phyloP scores from a whole-genome alignment of 2,888 invertebrate species.

The Tenthredo mesomela region DNA sequence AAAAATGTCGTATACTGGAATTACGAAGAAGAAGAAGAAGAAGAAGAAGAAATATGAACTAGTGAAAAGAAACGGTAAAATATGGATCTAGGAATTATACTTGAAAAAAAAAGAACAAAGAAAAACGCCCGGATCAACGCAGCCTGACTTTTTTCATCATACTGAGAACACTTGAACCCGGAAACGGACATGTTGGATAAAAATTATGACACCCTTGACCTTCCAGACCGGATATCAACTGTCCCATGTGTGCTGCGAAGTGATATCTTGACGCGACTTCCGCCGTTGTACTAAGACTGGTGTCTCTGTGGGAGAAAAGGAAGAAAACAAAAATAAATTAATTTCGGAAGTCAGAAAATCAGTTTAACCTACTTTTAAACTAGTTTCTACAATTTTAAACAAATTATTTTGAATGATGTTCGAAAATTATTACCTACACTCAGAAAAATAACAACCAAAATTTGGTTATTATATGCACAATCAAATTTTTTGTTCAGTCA shows the following conservation, averaged over 20 bases:
- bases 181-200: slow-evolving; percentile 84
- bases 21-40: not conserved
- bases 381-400: not conserved
- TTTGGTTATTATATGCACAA: too few relatives aligned
- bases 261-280: slow-evolving; percentile 84
- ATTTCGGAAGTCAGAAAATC: not conserved
- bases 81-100: not conserved
- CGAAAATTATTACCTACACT: not conserved
- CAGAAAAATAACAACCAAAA: too few relatives aligned
- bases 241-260: slow-evolving; percentile 86
- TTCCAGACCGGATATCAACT: slow-evolving; percentile 83
- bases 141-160: slow-evolving; percentile 83
- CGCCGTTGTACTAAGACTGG: slow-evolving; percentile 82
- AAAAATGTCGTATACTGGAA: not conserved
- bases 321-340: not conserved
- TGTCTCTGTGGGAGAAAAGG: slow-evolving; percentile 78
- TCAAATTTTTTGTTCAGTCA: too few relatives aligned
- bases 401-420: not conserved
- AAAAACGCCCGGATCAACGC: slow-evolving; percentile 60
- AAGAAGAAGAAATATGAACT: not conserved
- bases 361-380: too few relatives aligned
- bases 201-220: slow-evolving; percentile 85
- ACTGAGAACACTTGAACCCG: slow-evolving; percentile 82
- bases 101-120: not conserved
- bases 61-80: not conserved